Evolutionary conservation across 2,797 vertebrate species (phyloP).

Genomic region (Pangasius macronema): DNA sequence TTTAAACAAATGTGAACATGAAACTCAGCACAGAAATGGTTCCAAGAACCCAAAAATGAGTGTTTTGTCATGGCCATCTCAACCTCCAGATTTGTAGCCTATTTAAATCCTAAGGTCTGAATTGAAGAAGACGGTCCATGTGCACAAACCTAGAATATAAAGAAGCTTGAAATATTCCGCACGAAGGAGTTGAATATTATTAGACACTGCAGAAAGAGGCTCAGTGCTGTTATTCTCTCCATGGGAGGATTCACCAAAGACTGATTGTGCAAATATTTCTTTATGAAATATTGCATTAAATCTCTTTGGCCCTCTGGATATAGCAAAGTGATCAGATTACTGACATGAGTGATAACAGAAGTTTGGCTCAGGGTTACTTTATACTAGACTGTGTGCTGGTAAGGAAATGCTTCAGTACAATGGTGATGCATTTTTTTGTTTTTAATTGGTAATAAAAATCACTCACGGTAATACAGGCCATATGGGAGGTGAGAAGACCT

Average conservation of each 20-base stretch:
- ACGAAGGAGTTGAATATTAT: background rate
- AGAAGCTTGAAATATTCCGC: background rate
- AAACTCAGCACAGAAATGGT: background rate
- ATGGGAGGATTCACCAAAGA: background rate
- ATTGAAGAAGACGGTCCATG: background rate
- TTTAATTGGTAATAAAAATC: background rate
- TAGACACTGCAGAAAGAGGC: background rate
- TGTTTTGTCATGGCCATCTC: background rate
- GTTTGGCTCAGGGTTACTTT: background rate
- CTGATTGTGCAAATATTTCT: background rate
- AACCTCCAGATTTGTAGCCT: background rate
- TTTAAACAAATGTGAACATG: background rate
- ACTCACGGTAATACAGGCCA: background rate
- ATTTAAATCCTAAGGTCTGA: background rate
- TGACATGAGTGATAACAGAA: background rate
- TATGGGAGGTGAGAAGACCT: background rate
- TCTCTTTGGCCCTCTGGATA: background rate
- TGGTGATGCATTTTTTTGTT: background rate
- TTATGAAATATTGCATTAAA: constrained; percentile 14
- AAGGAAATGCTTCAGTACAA: background rate
- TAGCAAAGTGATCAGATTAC: background rate
- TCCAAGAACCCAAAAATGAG: background rate
- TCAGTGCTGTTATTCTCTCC: background rate
- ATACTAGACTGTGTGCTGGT: background rate
- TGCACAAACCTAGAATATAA: background rate